Evolutionary conservation across 2,888 invertebrate genomes (phyloP), one percentile per base, ranked within the genome.

Genomic region (Drosophila neonasuta): DNA sequence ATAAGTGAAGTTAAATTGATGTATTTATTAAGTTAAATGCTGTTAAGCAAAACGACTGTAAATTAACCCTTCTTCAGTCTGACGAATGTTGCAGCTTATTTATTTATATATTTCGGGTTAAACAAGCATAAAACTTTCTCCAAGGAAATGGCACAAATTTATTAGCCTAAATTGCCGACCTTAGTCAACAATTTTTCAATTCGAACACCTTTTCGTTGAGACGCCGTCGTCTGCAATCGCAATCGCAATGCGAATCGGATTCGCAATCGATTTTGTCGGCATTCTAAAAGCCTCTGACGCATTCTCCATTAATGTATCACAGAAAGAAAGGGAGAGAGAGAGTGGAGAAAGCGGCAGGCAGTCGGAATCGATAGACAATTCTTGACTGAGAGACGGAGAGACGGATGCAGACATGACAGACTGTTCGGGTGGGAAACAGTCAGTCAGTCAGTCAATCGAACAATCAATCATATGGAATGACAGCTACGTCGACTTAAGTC

Each of bases 401-500:
- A 32, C 15, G 30, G 3, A 29, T 9, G 45, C 8, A 13, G 51
- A 46, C 56, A 45, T 42, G 44, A 34, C 59, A 56, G 59, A 50
- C 32, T 46, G 39, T 42, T n/a, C 34, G 59, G 11, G 42, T 54
- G 56, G 44, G 15, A 54, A 15, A 41, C 24, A 67, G 75, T 73
- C 68, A 73, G 81, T 24, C 24, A 24, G 24, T 86, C 84, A 84
- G 79, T 86, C 87, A 84, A 81, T 82, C 81, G 70, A 70, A 55
- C 82, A 79, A 82, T 86, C 82, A 86, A 82, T 82, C 82, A 82
- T 81, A 73, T 44, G 61, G 82, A 84, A 79, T 81, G 82, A 82
- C 82, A 82, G 87, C 66, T 49, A 77, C 76, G 79, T 73, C 74
- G 80, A 71, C 85, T 86, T 71, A 79, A 85, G 85, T 79, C 64